A percentile compares a stretch with the other conserved stretches of the same genome.
phyloP scores from a whole-genome alignment of 2,888 invertebrate genomes.

The Oxytorus armatus region DNA sequence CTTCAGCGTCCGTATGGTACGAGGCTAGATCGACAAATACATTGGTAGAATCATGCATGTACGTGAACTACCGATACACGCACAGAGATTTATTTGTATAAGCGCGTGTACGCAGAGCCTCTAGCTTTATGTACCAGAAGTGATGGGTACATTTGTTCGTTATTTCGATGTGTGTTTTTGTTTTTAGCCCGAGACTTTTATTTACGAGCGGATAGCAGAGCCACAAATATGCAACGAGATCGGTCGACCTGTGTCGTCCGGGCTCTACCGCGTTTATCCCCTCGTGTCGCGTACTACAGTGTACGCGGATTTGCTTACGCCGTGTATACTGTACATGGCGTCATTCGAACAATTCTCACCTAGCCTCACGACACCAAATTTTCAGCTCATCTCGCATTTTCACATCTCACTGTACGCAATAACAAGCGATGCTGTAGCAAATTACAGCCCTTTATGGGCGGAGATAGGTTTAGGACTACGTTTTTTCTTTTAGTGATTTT shows the following conservation, averaged over 20 bases:
- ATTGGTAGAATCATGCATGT: neutral
- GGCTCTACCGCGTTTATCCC: slow-evolving; percentile 56
- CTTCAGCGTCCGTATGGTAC: slow-evolving; percentile 17
- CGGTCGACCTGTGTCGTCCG: slow-evolving; percentile 72
- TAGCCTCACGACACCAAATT: no score
- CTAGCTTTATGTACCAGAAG: slow-evolving; percentile 83
- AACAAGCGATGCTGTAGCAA: no score
- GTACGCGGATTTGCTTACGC: no score
- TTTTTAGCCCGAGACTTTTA: slow-evolving; percentile 81
- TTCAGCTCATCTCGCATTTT: no score
- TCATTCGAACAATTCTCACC: no score
- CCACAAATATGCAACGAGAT: slow-evolving; percentile 83
- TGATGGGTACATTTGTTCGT: slow-evolving; percentile 83
- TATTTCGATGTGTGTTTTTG: slow-evolving; percentile 81
- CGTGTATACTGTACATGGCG: no score
- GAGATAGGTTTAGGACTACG: no score
- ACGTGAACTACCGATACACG: neutral
- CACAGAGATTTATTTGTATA: slow-evolving; percentile 21
- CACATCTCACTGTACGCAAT: no score
- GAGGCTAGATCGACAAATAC: slow-evolving; percentile 31
- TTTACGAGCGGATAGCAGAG: slow-evolving; percentile 82
- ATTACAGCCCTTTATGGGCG: no score
- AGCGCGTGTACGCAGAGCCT: slow-evolving; percentile 37
- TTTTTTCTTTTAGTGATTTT: no score
- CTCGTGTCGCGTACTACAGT: slow-evolving; percentile 13